Conservation (phyloP, 2,113 vertebrate genomes). For the Triplophysa rosa region DNA sequence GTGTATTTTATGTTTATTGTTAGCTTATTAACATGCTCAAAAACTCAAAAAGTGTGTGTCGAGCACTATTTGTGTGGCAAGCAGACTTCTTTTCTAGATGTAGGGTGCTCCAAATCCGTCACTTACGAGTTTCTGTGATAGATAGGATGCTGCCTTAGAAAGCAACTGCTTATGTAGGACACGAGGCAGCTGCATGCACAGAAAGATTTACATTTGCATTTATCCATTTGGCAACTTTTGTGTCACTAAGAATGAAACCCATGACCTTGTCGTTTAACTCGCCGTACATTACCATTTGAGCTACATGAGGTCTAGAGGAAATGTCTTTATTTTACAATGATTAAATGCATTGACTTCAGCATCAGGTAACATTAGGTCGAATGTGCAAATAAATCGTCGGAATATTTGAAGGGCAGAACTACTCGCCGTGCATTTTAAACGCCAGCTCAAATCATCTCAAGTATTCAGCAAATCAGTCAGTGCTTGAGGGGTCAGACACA, state of each 20-base stretch:
- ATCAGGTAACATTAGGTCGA: not conserved
- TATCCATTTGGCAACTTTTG: too few species aligned
- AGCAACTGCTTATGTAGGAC: too few species aligned
- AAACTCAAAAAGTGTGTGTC: not conserved
- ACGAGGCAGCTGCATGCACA: not conserved
- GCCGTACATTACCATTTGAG: too few species aligned
- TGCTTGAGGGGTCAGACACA: slow-evolving; percentile 16
- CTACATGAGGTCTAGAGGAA: too few species aligned
- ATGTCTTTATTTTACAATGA: too few species aligned
- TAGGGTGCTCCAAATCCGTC: too few species aligned
- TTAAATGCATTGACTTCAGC: too few species aligned
- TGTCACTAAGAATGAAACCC: too few species aligned
- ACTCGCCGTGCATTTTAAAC: not conserved
- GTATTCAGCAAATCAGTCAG: slow-evolving; percentile 9
- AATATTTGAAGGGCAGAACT: slow-evolving; percentile 25
- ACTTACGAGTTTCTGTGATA: not conserved
- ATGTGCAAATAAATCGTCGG: not conserved
- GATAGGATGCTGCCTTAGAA: not conserved
- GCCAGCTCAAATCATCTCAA: slow-evolving; percentile 5
- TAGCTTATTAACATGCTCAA: not conserved
- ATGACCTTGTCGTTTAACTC: too few species aligned
- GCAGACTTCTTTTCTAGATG: not conserved
- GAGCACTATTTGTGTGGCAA: not conserved
- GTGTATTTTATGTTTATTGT: too few species aligned
- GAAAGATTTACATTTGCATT: too few species aligned